These are phyloP conservation scores for Dastarcus helophoroides DNA, from an alignment of 2,888 invertebrate genomes.

Conservation along the genomic window DNA sequence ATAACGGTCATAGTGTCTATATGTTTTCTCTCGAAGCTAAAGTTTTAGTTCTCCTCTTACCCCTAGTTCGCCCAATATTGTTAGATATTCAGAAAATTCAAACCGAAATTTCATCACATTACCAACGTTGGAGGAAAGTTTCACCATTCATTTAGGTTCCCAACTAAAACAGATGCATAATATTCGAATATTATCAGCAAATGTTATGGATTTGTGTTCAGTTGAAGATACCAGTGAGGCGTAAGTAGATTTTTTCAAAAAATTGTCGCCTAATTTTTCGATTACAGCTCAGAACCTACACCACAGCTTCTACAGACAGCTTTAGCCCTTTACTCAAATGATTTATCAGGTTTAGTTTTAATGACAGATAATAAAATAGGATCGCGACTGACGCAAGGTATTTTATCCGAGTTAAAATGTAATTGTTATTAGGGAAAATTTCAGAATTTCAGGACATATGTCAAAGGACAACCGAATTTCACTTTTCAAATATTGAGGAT, in stretches of 20 bases:
- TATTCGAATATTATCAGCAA: constrained; percentile 78
- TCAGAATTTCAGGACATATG: constrained; percentile 58
- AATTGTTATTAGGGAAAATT: constrained; percentile 15
- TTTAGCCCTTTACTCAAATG: constrained; percentile 84
- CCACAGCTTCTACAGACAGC: constrained; percentile 85
- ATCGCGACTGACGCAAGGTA: constrained; percentile 31
- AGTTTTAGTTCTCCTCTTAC: constrained; percentile 37
- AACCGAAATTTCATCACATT: constrained; percentile 16
- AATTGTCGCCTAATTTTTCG: constrained; percentile 5
- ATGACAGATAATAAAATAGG: constrained; percentile 51
- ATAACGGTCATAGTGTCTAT: too few species aligned
- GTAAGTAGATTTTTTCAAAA: constrained; percentile 16
- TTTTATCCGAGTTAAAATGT: constrained; percentile 1
- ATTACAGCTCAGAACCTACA: constrained; percentile 44
- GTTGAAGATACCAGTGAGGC: constrained; percentile 31
- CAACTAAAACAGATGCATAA: constrained; percentile 99
- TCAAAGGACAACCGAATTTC: constrained; percentile 83
- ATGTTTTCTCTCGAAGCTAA: constrained; percentile 1
- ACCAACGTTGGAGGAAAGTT: constrained; percentile 73
- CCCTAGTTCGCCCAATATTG: constrained; percentile 25
- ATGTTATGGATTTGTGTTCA: constrained; percentile 69
- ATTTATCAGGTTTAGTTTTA: constrained; percentile 78
- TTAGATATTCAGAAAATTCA: constrained; percentile 10
- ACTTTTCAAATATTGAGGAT: constrained; percentile 76
- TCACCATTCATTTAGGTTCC: constrained; percentile 94